Evolutionary conservation across 1,140 invertebrate genomes (phyloP).

Genomic region (Zaprionus ghesquierei): DNA sequence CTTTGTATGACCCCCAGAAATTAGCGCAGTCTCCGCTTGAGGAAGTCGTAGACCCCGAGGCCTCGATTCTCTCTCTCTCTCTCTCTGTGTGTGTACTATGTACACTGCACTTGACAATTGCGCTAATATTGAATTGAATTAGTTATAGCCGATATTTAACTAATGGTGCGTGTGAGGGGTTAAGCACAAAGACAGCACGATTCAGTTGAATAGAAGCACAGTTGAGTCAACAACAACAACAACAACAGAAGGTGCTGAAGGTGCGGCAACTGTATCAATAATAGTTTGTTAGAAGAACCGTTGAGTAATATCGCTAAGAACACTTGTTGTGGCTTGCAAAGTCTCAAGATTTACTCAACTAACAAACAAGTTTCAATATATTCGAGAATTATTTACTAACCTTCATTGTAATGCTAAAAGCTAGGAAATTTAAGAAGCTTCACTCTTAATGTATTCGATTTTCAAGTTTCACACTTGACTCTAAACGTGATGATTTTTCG

Average conservation of each 20-base stretch:
- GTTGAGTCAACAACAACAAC: constrained; percentile 25
- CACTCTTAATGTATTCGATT: not conserved
- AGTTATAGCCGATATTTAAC: constrained; percentile 14
- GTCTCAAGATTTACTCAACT: not conserved
- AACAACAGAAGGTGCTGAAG: too few species aligned
- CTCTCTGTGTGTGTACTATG: too few species aligned
- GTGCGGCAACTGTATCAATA: not conserved
- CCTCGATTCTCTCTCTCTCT: constrained; percentile 4
- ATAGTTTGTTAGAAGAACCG: not conserved
- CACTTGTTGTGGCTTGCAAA: not conserved
- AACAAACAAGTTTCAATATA: not conserved
- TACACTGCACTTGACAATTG: not conserved
- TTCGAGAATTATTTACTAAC: not conserved
- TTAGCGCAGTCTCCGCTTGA: constrained; percentile 9
- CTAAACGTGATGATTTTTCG: not conserved
- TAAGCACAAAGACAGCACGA: constrained; percentile 4
- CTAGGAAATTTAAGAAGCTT: not conserved
- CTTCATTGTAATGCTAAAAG: not conserved
- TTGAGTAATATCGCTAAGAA: not conserved
- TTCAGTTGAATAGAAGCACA: constrained; percentile 14
- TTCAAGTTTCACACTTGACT: not conserved
- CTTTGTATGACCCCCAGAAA: constrained; percentile 9
- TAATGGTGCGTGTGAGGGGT: constrained; percentile 3
- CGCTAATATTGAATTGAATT: not conserved
- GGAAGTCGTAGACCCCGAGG: constrained; percentile 20